Percentiles rank a stretch among this genome's conserved stretches.
Evolutionary conservation across 1,140 invertebrate genomes (phyloP).

Genomic region (Drosophila melanica): DNA sequence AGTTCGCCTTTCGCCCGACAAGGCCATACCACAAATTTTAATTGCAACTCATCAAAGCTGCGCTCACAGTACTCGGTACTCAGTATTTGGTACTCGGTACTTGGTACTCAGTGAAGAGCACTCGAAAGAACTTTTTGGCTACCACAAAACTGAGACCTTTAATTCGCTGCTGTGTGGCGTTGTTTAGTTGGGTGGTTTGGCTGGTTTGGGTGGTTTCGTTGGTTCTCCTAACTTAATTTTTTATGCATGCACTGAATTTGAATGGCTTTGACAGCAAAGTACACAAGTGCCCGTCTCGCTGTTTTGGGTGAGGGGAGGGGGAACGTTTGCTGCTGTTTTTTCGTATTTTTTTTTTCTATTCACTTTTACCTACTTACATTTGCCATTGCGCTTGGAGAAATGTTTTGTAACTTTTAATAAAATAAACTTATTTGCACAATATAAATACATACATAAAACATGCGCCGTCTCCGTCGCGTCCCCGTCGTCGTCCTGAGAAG

Average conservation of each 20-base stretch:
- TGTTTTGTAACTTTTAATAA: constrained; percentile 65
- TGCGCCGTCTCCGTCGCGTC: constrained; percentile 8
- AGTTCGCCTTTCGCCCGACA: constrained; percentile 1
- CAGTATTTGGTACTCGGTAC: background rate
- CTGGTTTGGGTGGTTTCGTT: constrained; percentile 13
- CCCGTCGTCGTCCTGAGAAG: constrained; percentile 8
- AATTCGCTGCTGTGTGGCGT: constrained; percentile 36
- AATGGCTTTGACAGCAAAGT: constrained; percentile 65
- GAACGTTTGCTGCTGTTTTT: constrained; percentile 5
- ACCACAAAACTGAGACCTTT: constrained; percentile 51
- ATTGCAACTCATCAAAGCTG: constrained; percentile 61
- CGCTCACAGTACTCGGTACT: background rate
- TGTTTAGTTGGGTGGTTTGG: constrained; percentile 26
- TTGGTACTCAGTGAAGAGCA: constrained; percentile 25
- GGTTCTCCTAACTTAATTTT: constrained; percentile 52
- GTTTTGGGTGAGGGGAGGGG: background rate
- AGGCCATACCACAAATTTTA: constrained; percentile 57
- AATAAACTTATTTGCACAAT: constrained; percentile 66
- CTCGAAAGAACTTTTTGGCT: constrained; percentile 49
- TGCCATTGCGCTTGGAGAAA: constrained; percentile 50
- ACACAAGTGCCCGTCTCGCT: constrained; percentile 48
- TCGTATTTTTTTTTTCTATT: constrained; percentile 17
- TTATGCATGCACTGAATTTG: constrained; percentile 67
- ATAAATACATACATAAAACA: constrained; percentile 59
- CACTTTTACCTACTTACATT: constrained; percentile 46